These are phyloP conservation scores for Ailurus styani DNA, from an alignment of 2,113 vertebrate species.

Conservation along the genomic window DNA sequence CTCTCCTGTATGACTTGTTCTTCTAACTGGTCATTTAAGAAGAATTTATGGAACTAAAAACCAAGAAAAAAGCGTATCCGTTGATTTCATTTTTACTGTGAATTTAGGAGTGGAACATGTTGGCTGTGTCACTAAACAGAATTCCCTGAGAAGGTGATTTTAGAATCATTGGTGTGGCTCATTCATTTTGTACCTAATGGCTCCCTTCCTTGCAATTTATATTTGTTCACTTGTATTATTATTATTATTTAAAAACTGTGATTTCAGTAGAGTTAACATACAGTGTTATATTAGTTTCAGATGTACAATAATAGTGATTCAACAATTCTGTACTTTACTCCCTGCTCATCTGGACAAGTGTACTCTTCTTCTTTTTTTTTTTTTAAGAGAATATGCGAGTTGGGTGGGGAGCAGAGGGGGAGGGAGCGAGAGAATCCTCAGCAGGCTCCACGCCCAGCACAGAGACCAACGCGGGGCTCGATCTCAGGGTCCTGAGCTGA, in stretches of 20 bases:
- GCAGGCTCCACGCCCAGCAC: neutral
- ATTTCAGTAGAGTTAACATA: neutral
- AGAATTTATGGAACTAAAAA: neutral
- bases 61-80: neutral
- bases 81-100: neutral
- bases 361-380: neutral
- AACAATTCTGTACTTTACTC: neutral
- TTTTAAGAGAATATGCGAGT: neutral
- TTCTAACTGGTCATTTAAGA: neutral
- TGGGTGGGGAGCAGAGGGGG: neutral
- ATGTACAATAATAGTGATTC: neutral
- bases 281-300: neutral
- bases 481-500: neutral
- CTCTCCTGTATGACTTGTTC: neutral
- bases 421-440: neutral
- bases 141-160: neutral
- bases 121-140: neutral
- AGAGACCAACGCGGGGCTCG: rapidly evolving
- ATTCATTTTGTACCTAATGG: neutral
- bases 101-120: neutral
- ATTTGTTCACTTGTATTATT: neutral
- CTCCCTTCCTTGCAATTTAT: neutral
- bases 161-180: neutral
- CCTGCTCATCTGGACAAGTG: neutral
- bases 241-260: neutral